A percentile compares a stretch with the other conserved stretches of the same genome.
phyloP scores from a whole-genome alignment of 2,888 invertebrate genomes.

The Agonopterix arenella region DNA sequence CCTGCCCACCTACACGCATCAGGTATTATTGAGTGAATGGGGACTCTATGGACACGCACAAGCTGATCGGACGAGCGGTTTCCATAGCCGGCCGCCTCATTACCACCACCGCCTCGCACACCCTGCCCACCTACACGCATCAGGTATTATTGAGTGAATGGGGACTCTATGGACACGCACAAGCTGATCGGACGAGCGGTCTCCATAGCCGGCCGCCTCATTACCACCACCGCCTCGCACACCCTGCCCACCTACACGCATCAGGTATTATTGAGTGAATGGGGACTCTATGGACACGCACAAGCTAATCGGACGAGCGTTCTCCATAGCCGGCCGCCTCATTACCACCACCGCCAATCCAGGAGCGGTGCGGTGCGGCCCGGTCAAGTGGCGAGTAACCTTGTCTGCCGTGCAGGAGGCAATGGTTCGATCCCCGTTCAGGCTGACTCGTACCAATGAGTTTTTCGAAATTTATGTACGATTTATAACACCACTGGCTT shows the following conservation, averaged over 20 bases:
- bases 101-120: constrained; percentile 50
- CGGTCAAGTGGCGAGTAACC: too few species aligned
- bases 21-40: constrained; percentile 30
- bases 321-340: too few species aligned
- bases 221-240: constrained; percentile 51
- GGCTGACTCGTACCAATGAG: too few species aligned
- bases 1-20: constrained; percentile 57
- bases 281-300: too few species aligned
- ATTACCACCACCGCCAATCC: too few species aligned
- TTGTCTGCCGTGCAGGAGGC: too few species aligned
- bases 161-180: constrained; percentile 40
- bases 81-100: constrained; percentile 72
- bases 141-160: constrained; percentile 34
- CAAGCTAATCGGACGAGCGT: too few species aligned
- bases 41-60: constrained; percentile 43
- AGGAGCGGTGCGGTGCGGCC: too few species aligned
- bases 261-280: constrained; percentile 33
- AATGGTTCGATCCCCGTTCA: too few species aligned
- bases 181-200: constrained; percentile 73
- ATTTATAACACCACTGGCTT: too few species aligned
- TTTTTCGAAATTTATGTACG: too few species aligned
- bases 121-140: constrained; percentile 56
- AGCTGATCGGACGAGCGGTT: constrained; percentile 72
- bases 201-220: constrained; percentile 70
- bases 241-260: constrained; percentile 59